phyloP scores from a whole-genome alignment of 2,888 invertebrate species.

The Epinotia brunnichana region DNA sequence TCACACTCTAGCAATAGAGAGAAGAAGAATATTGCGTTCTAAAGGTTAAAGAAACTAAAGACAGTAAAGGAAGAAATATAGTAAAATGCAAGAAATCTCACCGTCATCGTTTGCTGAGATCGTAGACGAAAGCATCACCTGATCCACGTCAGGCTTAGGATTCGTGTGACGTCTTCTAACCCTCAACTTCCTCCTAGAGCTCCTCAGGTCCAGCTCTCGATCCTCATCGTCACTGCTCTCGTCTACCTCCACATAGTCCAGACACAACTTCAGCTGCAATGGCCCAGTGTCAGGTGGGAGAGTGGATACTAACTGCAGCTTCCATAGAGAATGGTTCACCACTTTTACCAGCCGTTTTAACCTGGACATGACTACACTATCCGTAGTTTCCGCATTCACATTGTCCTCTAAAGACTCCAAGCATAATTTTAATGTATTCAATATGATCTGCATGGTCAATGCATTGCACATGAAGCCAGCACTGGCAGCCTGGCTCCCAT shows the following conservation, averaged over 20 bases:
- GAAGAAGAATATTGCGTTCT: no score
- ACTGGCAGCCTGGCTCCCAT: conserved; percentile 59
- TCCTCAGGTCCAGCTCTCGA: conserved; percentile 65
- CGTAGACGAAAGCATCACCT: conserved; percentile 70
- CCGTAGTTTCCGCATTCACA: conserved; percentile 58
- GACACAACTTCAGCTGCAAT: conserved; percentile 70
- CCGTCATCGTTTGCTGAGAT: conserved; percentile 71
- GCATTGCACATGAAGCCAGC: conserved; percentile 85
- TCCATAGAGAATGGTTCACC: conserved; percentile 88
- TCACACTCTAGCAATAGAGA: no score
- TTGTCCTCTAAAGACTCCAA: conserved; percentile 77
- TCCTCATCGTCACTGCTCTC: conserved; percentile 80
- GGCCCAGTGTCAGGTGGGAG: conserved; percentile 78
- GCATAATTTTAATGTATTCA: conserved; percentile 83
- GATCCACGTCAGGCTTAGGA: conserved; percentile 70
- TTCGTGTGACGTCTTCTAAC: conserved; percentile 66
- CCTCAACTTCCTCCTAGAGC: conserved; percentile 71
- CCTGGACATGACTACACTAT: conserved; percentile 56
- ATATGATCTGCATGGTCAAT: conserved; percentile 83
- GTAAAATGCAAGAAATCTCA: conserved; percentile 50
- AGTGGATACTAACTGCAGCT: conserved; percentile 87
- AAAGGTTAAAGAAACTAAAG: no score
- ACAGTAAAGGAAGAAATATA: not conserved
- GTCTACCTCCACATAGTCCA: conserved; percentile 77
- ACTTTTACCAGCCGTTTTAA: conserved; percentile 74